Base-by-base conservation (phyloP, 2,888 invertebrate species). In the Altica lythri region DNA sequence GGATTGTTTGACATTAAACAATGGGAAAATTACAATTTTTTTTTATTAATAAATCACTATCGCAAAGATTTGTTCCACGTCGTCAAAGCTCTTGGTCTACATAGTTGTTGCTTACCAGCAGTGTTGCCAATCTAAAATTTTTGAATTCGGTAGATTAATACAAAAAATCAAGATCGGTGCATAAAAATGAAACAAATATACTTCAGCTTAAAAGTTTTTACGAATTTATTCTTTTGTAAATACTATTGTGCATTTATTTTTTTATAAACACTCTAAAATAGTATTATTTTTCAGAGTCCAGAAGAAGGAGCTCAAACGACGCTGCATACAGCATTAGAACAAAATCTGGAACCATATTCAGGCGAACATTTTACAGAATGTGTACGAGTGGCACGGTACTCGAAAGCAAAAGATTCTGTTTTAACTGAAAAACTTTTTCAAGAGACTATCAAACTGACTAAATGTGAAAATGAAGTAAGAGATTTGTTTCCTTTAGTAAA, bases 271-370 rank as follows among this genome's bases (percentile, higher is more conserved):
- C n/a, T 2, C 1, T 12, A 19, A 37, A 19, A 6, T 1, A 19
- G n/a, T 13, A 14, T 27, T 14, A 40, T 40, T 38, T 32, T 62
- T 42, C 40, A 64, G 64, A 57, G 51, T 19, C 34, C 64, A n/a
- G 61, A 62, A 53, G 60, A 64, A 43, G 63, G 65, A 9, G 62
- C 63, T 16, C 65, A 64, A 62, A 64, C 63, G 2, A 61, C 57
- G 8, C 54, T 65, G 18, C 52, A 63, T 38, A 48, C 58, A 6
- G 57, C 61, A 18, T 47, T 61, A 5, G 59, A 61, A 42, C 57
- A 48, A 49, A 49, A 50, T 8, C 53, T 66, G 4, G 65, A 66
- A 53, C 45, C 57, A 27, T 48, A 47, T 45, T 54, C 55, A 1
- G 64, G 65, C 9, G 19, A 45, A 12, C 63, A 63, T 44, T 64